Conservation (phyloP, 1,140 invertebrate species). For the Chrysomallon squamiferum region DNA sequence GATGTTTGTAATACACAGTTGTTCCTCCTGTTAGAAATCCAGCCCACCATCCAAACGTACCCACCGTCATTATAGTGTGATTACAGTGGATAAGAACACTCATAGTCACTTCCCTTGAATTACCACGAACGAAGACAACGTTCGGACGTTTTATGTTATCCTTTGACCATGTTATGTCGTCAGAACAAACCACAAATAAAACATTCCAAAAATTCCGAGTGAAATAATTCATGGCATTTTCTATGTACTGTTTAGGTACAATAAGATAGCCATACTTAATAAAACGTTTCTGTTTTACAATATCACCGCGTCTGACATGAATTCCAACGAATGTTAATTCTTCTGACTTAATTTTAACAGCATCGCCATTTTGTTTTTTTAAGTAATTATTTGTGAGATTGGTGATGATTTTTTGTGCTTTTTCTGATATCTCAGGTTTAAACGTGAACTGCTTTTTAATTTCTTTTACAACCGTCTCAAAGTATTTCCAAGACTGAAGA, state of each 20-base stretch:
- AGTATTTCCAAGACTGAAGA: constrained; percentile 32
- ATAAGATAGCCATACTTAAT: background rate
- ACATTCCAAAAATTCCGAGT: background rate
- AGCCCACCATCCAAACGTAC: constrained; percentile 54
- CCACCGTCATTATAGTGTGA: constrained; percentile 48
- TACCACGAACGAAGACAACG: constrained; percentile 7
- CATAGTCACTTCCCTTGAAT: constrained; percentile 34
- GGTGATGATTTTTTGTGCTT: constrained; percentile 2
- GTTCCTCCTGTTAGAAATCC: constrained; percentile 43
- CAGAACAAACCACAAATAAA: constrained; percentile 10
- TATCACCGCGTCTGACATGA: constrained; percentile 26
- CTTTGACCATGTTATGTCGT: constrained; percentile 6
- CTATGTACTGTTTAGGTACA: constrained; percentile 6
- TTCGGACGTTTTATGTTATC: background rate
- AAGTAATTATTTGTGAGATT: constrained; percentile 1
- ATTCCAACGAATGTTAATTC: constrained; percentile 20
- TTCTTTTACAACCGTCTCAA: constrained; percentile 10
- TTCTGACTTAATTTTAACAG: background rate
- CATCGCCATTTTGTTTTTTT: background rate
- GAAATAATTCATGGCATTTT: constrained; percentile 19
- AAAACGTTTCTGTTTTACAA: background rate
- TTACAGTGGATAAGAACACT: constrained; percentile 36
- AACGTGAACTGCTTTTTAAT: constrained; percentile 12
- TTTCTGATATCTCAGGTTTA: background rate
- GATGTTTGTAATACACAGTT: constrained; percentile 38